phyloP scores from a whole-genome alignment of 1,140 invertebrate species.

The Drosophila biarmipes region DNA sequence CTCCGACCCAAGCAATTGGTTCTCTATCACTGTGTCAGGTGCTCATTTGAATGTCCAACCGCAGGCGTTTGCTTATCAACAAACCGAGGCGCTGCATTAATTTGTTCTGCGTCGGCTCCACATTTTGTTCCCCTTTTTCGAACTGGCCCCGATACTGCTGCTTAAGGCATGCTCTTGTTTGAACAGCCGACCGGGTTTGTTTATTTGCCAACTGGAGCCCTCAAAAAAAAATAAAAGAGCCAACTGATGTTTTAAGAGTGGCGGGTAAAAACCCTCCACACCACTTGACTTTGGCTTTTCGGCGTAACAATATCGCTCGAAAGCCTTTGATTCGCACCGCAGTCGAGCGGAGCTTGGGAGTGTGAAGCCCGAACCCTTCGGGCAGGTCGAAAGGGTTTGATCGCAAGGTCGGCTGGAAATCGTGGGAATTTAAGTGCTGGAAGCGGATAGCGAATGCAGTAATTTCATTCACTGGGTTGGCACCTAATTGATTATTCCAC shows the following conservation, averaged over 20 bases:
- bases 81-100: slow-evolving; percentile 72
- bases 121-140: slow-evolving; percentile 56
- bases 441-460: background rate
- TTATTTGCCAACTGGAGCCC: slow-evolving; percentile 45
- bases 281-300: slow-evolving; percentile 31
- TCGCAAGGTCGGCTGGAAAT: slow-evolving; percentile 19
- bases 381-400: background rate
- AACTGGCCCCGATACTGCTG: slow-evolving; percentile 63
- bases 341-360: background rate
- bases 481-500: background rate
- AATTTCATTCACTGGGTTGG: background rate
- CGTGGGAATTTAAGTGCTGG: slow-evolving; percentile 5
- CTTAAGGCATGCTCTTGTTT: slow-evolving; percentile 56
- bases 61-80: slow-evolving; percentile 57
- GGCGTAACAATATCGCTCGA: slow-evolving; percentile 10
- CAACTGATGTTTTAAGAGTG: slow-evolving; percentile 16
- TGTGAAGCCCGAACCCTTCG: slow-evolving; percentile 7
- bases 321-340: slow-evolving; percentile 16
- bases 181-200: slow-evolving; percentile 66
- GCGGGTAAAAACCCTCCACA: slow-evolving; percentile 34
- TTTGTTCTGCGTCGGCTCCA: slow-evolving; percentile 52
- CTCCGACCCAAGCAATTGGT: slow-evolving; percentile 23
- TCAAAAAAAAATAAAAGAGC: slow-evolving; percentile 8
- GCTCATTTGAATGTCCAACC: slow-evolving; percentile 15
- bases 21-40: slow-evolving; percentile 18